Evolutionary conservation across 2,888 invertebrate genomes (phyloP).

Genomic region (Thelaira solivaga): DNA sequence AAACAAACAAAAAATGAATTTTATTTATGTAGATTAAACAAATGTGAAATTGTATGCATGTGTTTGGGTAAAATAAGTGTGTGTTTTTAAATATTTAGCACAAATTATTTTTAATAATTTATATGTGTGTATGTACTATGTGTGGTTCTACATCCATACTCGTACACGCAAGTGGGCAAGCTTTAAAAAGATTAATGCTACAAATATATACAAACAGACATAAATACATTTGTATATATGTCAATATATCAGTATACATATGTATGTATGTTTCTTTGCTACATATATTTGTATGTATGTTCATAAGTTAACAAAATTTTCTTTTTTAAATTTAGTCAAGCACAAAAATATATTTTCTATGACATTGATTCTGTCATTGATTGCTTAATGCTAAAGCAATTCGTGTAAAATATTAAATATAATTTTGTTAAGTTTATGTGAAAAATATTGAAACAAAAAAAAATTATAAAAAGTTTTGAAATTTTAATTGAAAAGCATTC

Average conservation of each 20-base stretch:
- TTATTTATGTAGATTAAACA: slow-evolving; percentile 9
- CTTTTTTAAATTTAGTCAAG: slow-evolving; percentile 63
- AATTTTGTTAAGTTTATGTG: background rate
- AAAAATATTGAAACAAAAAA: background rate
- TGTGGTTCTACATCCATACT: too few relatives aligned
- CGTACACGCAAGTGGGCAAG: too few relatives aligned
- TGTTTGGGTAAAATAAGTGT: background rate
- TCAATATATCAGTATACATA: too few relatives aligned
- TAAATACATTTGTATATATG: too few relatives aligned
- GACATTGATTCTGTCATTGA: slow-evolving; percentile 75
- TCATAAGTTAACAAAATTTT: background rate
- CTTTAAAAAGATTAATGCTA: too few relatives aligned
- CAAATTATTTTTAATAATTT: slow-evolving; percentile 61
- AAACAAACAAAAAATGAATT: too few relatives aligned
- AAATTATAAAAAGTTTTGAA: background rate
- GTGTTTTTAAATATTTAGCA: slow-evolving; percentile 49
- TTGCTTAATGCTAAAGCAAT: slow-evolving; percentile 16
- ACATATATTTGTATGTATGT: too few relatives aligned
- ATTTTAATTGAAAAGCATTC: background rate
- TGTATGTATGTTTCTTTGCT: too few relatives aligned
- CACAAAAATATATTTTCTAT: slow-evolving; percentile 25
- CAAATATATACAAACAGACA: too few relatives aligned
- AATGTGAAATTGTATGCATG: background rate
- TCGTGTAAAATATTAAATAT: slow-evolving; percentile 26
- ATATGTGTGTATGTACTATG: too few relatives aligned